Evolutionary conservation across 2,797 vertebrate genomes (phyloP), one percentile per base, ranked within the genome.

Genomic region (Amblyraja radiata): DNA sequence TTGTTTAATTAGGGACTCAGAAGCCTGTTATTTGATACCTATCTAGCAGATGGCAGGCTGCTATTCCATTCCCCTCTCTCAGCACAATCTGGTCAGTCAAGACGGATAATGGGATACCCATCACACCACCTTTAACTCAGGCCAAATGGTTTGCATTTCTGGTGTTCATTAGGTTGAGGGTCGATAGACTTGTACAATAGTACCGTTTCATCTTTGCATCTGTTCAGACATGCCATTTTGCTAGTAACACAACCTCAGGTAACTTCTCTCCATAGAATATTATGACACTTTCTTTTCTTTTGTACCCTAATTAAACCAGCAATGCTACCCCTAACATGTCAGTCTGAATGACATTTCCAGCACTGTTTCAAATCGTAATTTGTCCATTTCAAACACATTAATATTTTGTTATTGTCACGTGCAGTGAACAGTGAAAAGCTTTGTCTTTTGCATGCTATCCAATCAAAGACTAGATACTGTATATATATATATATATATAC

Each of bases 1-100:
- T 97, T 96, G 97, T 96, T 95, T 96, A 96, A 95, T 97, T 96
- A 96, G 96, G 96, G 96, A 96, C 98, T 97, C 97, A 95, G 96
- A 95, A 96, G 96, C 95, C 96, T 96, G 97, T 97, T 97, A 96
- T 97, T 97, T 97, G 86, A 96, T 95, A 94, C 96, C 93, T 94
- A 94, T 95, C 94, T 94, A 96, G 96, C 97, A 98, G 98, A 98
- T 97, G 97, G 97, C 97, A 88, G 94, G 94, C 94, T 95, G 94
- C 95, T 95, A 94, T 94, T 94, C 94, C 94, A 94, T 94, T 94
- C 94, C 96, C 96, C 96, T 96, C 96, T 96, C 96, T 96, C 96
- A 96, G 95, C 95, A 95, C 95, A 96, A 96, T 97, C 96, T 96
- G 95, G 95, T 94, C 94, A 93, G 94, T 93, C 39, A 76, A 92